Evolutionary conservation across 2,113 vertebrate species (phyloP).

Genomic region (Siphamia tubifer): DNA sequence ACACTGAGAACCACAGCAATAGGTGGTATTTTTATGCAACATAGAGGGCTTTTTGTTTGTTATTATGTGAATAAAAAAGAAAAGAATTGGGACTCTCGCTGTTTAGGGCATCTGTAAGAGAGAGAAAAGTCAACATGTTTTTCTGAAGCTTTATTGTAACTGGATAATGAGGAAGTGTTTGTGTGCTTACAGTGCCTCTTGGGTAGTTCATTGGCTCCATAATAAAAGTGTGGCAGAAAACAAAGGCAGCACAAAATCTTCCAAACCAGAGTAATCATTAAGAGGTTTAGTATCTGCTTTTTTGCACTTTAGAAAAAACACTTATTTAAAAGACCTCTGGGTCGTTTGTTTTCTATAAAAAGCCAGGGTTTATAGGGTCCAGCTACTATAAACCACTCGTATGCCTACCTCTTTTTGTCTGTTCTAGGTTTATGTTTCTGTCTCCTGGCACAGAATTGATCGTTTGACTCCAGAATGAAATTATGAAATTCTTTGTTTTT

Average conservation of each 20-base stretch:
- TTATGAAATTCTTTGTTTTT: conserved; percentile 25
- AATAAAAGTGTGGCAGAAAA: conserved; percentile 13
- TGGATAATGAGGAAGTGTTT: conserved; percentile 37
- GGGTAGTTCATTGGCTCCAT: conserved; percentile 25
- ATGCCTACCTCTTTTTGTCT: not conserved
- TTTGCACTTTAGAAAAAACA: conserved; percentile 22
- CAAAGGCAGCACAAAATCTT: not conserved
- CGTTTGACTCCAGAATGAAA: conserved; percentile 45
- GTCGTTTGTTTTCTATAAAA: not conserved
- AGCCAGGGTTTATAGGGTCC: not conserved
- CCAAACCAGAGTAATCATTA: conserved; percentile 37
- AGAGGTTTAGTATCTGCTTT: conserved; percentile 16
- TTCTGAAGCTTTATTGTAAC: conserved; percentile 38
- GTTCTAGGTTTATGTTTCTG: conserved; percentile 15
- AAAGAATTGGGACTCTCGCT: too few species aligned
- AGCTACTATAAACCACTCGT: not conserved
- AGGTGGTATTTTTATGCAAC: too few species aligned
- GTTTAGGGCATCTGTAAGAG: too few species aligned
- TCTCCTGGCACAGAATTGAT: conserved; percentile 22
- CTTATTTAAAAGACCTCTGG: conserved; percentile 1
- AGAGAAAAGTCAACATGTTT: conserved; percentile 13
- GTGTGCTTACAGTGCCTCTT: conserved; percentile 6
- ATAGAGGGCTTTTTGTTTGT: too few species aligned
- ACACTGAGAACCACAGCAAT: too few species aligned
- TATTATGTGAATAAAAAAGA: too few species aligned